Percentiles rank a stretch among this genome's conserved stretches.
Evolutionary conservation across 1,140 invertebrate genomes (phyloP).

Genomic region (Pseudomyrmex pallidus): DNA sequence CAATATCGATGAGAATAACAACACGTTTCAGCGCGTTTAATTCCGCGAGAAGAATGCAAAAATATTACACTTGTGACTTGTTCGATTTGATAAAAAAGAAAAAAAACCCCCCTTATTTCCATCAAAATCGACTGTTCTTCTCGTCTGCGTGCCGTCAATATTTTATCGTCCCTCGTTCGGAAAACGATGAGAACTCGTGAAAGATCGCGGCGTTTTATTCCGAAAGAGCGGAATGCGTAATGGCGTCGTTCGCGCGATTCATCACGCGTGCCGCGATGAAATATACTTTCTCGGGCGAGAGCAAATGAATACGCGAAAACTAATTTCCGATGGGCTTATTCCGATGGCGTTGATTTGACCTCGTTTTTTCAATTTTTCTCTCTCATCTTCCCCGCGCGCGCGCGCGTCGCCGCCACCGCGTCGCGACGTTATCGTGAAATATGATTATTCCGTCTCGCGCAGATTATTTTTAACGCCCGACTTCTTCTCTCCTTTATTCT

Average conservation of each 20-base stretch:
- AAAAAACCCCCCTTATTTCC: background rate
- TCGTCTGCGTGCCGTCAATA: conserved; percentile 10
- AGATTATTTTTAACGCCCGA: conserved; percentile 54
- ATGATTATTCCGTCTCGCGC: conserved; percentile 54
- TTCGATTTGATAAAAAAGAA: conserved; percentile 27
- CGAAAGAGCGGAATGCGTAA: conserved; percentile 32
- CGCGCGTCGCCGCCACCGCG: conserved; percentile 11
- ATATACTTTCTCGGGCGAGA: conserved; percentile 45
- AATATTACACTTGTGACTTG: conserved; percentile 8
- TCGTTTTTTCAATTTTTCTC: conserved; percentile 53
- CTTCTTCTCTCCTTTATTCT: conserved; percentile 21
- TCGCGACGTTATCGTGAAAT: conserved; percentile 50
- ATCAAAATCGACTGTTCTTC: background rate
- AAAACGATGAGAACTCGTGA: conserved; percentile 10
- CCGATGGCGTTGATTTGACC: conserved; percentile 17
- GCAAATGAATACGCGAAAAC: conserved; percentile 53
- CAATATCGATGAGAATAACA: background rate
- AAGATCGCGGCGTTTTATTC: conserved; percentile 49
- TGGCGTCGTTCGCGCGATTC: conserved; percentile 25
- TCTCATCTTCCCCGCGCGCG: no score
- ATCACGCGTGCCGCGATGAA: conserved; percentile 46
- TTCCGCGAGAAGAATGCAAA: background rate
- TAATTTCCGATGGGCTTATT: conserved; percentile 49
- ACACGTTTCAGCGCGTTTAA: no score
- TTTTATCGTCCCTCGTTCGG: conserved; percentile 43